Evolutionary conservation across 1,140 invertebrate species (phyloP), one percentile per base, ranked within the genome.

Genomic region (Macrobrachium rosenbergii): DNA sequence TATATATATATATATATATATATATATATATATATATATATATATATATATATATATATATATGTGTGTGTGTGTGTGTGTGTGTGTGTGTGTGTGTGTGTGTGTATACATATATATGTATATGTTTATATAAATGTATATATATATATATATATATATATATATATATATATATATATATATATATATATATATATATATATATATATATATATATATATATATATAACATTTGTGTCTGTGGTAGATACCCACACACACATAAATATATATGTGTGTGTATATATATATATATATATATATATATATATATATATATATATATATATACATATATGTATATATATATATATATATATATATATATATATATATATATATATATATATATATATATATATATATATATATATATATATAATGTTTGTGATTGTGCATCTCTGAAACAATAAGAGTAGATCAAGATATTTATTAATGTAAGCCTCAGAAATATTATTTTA

Each of bases 121-220:
- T 67, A 67, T 67, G 21, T 67, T 6, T 23, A 67, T 23, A 67
- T 67, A 67, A 6, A 52, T 10, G 5, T 5, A 67, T 28, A 67
- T 67, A 67, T 67, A 67, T 67, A 67, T 67, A 67, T 67, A 67
- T 67, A 67, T 67, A 67, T 67, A 67, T 67, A 67, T 67, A 67
- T 67, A 67, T 67, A 67, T 67, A 67, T 67, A 67, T 67, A 17
- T 67, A 67, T 67, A 67, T 67, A 67, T 67, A 67, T 67, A 67
- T 67, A 67, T 67, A 67, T 67, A 67, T 67, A 67, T 67, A 67
- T 67, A 67, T 67, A 67, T 67, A 67, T 67, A 67, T 67, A 67
- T 28, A 67, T 67, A 67, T n/a, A 67, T 67, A 67, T 67, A 67
- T 67, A 28, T 67, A 67, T 67, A 67, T 28, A 67, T 67, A 67